Base-by-base conservation (phyloP, 1,140 invertebrate genomes). In the Drosophila mayri region DNA sequence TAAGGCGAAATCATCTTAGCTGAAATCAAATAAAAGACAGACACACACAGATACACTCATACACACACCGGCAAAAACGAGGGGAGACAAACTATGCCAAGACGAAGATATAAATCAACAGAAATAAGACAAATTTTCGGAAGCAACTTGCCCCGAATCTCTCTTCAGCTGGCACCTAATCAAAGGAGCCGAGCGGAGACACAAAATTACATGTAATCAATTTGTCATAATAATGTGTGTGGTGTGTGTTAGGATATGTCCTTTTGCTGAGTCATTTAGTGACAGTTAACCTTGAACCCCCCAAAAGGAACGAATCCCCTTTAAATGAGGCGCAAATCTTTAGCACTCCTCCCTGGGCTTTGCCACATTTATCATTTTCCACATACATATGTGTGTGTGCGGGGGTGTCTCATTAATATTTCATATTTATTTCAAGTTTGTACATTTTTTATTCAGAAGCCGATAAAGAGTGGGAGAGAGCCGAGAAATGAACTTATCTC, bases 151-250 rank as follows among this genome's bases (percentile, higher is more conserved):
- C 10, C 35, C 11, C 7, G 47, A 37, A 30, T 49, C 43, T 43
- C 43, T 43, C 59, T n/a, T 25, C 60, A 40, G 44, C 65, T 68
- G 61, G 49, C 70, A 73, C 72, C 73, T 74, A 77, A 77, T 77
- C 75, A 77, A 77, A 77, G 49, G 50, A 47, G 12, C 68, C 32
- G 52, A 25, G 22, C 32, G 47, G 43, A 47, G 65, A 71, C 68
- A 73, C 67, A 40, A 38, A 72, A 78, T 79, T 79, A 79, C 75
- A 59, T 78, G 76, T 79, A 79, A 79, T 79, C 76, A 79, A 79
- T 79, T 79, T 79, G 76, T 79, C 76, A 79, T 79, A 76, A 78
- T 64, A 78, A 64, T 44, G 28, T 73, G n/a, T 55, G 16, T 11
- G 14, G 14, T 40, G 20, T 16, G 28, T 43, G 20, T 38, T 1